Base-by-base conservation (phyloP, 2,888 invertebrate species). In the Drosophila meridiana region DNA sequence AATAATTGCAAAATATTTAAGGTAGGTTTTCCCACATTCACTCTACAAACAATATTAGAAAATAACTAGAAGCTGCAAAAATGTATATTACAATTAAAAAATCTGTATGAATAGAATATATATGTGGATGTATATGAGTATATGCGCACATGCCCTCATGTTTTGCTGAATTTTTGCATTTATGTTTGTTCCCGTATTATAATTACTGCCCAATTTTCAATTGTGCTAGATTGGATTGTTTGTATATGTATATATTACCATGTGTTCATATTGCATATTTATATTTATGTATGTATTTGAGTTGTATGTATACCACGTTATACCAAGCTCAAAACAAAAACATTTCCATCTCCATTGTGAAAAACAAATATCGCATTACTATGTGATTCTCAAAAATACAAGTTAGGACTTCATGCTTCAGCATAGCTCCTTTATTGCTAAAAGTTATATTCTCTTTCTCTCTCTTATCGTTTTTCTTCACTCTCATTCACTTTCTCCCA, bases 1-100 rank as follows among this genome's bases (percentile, higher is more conserved):
- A 56, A 56, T 32, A 56, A 32, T 42, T 20, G 28, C 14, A 4
- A 56, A 56, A 20, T 32, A 42, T 40, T 55, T n/a, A 9, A n/a
- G 28, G 28, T 38, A 5, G 14, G 4, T 11, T 9, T 30, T 56
- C 30, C 40, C n/a, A 8, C 5, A n/a, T 11, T 42, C 11, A 30
- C 11, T n/a, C 11, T 40, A n/a, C 14, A 40, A 6, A 11, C 6
- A 56, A 40, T n/a, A 30, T 40, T 56, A n/a, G 6, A 40, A 56
- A 30, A 56, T n/a, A 42, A 14, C 28, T 14, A 38, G 14, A 8
- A 38, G 32, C 42, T 32, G 11, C 20, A 42, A 7, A 42, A 28
- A 52, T 34, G 0, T 13, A 36, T 7, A 52, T 36, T 26, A 13
- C 20, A 36, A 52, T 34, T 36, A 9, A 13, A 52, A 52, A 20